A percentile compares a stretch with the other conserved stretches of the same genome.
Evolutionary conservation across 1,140 invertebrate genomes (phyloP).

Genomic region (Zaprionus inermis): DNA sequence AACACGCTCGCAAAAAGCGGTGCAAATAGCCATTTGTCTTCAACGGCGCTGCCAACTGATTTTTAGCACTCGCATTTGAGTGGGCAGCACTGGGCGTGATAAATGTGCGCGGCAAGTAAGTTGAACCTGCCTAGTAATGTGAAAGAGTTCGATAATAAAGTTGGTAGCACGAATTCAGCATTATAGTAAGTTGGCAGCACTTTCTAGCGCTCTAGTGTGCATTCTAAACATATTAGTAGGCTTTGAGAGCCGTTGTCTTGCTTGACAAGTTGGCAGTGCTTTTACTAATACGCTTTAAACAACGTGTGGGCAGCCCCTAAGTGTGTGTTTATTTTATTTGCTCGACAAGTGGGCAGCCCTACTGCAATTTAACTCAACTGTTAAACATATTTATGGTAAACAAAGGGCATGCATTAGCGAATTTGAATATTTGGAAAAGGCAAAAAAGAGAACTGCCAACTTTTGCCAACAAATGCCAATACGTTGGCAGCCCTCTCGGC

Average conservation of each 20-base stretch:
- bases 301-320: too few relatives aligned
- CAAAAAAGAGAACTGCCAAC: too few relatives aligned
- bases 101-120: background rate
- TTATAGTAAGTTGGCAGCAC: background rate
- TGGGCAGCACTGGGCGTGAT: slow-evolving; percentile 9
- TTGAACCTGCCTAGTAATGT: background rate
- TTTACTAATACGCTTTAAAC: too few relatives aligned
- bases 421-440: too few relatives aligned
- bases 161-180: background rate
- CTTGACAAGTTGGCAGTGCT: background rate
- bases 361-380: background rate
- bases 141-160: background rate
- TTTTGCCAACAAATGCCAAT: too few relatives aligned
- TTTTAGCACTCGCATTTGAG: background rate
- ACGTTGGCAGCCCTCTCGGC: too few relatives aligned
- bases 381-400: too few relatives aligned
- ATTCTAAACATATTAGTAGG: too few relatives aligned
- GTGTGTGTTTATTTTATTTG: background rate
- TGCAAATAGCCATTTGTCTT: background rate
- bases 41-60: background rate
- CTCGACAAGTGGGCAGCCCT: background rate
- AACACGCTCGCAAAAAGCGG: background rate
- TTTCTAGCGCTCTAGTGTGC: background rate
- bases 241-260: too few relatives aligned
- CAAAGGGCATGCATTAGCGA: too few relatives aligned